Base-by-base conservation (phyloP, 1,140 invertebrate species). In the Nephotettix cincticeps region DNA sequence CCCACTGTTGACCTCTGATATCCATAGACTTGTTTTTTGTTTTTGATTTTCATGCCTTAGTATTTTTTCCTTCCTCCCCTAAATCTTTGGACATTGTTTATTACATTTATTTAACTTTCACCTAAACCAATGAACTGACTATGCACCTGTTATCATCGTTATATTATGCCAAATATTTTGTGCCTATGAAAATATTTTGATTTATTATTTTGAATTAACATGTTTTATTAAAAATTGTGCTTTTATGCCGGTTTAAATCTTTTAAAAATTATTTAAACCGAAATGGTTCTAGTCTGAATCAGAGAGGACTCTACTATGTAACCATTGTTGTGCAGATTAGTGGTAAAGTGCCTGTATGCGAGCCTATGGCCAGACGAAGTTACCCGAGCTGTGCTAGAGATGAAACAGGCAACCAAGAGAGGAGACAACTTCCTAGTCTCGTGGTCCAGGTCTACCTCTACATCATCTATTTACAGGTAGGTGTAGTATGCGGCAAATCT, bases 401-500 rank as follows among this genome's bases (percentile, higher is more conserved):
- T 68, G 19, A 73, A 71, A 47, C 79, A 79, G 65, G 79, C 81
- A 63, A 74, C 77, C 71, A 80, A 81, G 78, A 83, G 82, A 83
- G 85, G 85, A 83, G 85, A 88, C 80, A 84, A 84, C 79, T 84
- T 88, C 78, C 83, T 88, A 78, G 86, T 87, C 72, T 86, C 87
- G 75, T 89, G 87, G 87, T 88, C 87, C 73, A 79, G 86, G 75
- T 87, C 86, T 70, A 86, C 86, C 61, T 88, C 86, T 72, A 83
- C 85, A 58, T 88, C 87, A 73, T 87, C 86, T 72, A 87, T 87
- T 70, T 86, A 85, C 82, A 87, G 86, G 87, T 88, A 85, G 80
- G 30, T 54, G 21, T 4, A 66, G 40, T 14, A 32, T 66, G 1
- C 40, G 17, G 13, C 21, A n/a, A 32, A n/a, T 66, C 30, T 3